Conservation (phyloP, 2,113 vertebrate genomes). For the Oncorhynchus clarkii region DNA sequence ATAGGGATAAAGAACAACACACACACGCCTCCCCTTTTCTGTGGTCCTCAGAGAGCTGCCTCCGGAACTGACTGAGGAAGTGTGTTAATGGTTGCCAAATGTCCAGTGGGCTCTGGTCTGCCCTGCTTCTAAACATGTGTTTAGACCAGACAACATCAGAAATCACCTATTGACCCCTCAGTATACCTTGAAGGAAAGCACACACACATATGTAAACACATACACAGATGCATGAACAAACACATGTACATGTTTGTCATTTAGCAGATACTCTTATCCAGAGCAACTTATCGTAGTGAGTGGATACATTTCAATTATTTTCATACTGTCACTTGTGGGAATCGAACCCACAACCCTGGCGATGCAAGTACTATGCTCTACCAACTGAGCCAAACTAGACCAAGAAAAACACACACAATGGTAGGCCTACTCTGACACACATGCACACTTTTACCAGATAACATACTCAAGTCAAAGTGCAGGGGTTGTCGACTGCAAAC, state of each 20-base stretch:
- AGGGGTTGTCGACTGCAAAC: constrained; percentile 83
- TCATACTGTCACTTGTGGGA: too few relatives aligned
- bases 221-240: constrained; percentile 4
- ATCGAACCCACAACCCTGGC: too few relatives aligned
- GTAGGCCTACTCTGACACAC: constrained; percentile 11
- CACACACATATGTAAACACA: neutral
- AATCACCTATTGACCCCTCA: constrained; percentile 92
- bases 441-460: constrained; percentile 75
- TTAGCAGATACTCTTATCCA: too few relatives aligned
- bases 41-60: constrained; percentile 78
- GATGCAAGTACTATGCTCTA: too few relatives aligned
- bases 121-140: constrained; percentile 85
- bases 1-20: neutral
- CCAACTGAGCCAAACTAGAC: too few relatives aligned
- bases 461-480: constrained; percentile 89
- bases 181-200: constrained; percentile 11
- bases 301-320: too few relatives aligned
- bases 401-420: neutral
- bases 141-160: constrained; percentile 88
- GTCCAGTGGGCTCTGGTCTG: constrained; percentile 83
- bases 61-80: constrained; percentile 97
- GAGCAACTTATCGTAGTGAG: too few relatives aligned
- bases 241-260: too few relatives aligned
- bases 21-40: constrained; percentile 19
- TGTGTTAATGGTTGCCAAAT: constrained; percentile 98